These are phyloP conservation scores for Albula glossodonta DNA, from an alignment of 2,113 vertebrate genomes.

Conservation along the genomic window DNA sequence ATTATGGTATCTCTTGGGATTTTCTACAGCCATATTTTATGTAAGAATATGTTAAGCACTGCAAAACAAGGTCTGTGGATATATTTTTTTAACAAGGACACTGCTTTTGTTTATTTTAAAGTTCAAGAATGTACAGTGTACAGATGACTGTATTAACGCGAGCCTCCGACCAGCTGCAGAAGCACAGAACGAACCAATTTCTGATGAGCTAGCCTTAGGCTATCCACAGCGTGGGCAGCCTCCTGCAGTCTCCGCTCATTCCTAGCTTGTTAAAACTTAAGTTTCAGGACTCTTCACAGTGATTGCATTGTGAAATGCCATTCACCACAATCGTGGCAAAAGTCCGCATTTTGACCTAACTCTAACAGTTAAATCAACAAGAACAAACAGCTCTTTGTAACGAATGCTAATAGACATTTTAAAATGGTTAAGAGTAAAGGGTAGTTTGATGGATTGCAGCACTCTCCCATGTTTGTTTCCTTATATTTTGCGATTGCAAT, in stretches of 20 bases:
- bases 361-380: not conserved
- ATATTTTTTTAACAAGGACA: not conserved
- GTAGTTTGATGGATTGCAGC: too few species aligned
- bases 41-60: not conserved
- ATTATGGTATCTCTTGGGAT: not conserved
- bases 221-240: not conserved
- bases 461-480: too few species aligned
- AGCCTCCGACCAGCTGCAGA: constrained; percentile 5
- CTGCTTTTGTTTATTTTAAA: not conserved
- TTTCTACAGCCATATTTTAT: not conserved
- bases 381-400: not conserved
- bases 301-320: not conserved
- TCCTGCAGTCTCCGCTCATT: not conserved
- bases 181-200: not conserved
- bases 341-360: not conserved
- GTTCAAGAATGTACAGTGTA: not conserved
- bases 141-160: not conserved
- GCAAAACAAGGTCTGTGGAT: not conserved
- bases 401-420: not conserved
- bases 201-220: constrained; percentile 23
- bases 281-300: not conserved
- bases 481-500: not conserved
- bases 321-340: constrained; percentile 1
- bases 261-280: not conserved
- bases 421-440: not conserved